These are phyloP conservation scores for Endotricha flammealis DNA, from an alignment of 2,888 invertebrate species.

Conservation along the genomic window DNA sequence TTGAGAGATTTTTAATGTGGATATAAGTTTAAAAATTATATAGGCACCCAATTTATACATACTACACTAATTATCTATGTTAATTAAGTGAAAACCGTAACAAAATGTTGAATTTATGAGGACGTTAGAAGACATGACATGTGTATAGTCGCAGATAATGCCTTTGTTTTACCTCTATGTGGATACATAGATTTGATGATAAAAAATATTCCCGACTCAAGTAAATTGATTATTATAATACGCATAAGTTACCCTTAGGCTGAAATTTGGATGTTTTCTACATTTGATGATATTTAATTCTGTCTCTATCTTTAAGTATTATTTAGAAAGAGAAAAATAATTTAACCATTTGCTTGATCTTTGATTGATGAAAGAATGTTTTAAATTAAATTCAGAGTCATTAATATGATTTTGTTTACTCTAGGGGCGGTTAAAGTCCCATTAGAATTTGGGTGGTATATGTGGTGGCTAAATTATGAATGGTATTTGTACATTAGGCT, in stretches of 20 bases:
- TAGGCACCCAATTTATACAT: too few species aligned
- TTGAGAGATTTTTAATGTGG: too few species aligned
- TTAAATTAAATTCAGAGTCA: constrained; percentile 49
- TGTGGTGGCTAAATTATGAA: constrained; percentile 6
- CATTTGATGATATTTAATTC: constrained; percentile 18
- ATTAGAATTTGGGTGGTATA: constrained; percentile 16
- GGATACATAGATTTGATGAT: too few species aligned
- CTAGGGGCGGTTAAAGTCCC: constrained; percentile 28
- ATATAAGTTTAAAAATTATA: too few species aligned
- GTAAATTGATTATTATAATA: constrained; percentile 49
- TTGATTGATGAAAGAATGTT: constrained; percentile 56
- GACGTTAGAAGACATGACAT: too few species aligned
- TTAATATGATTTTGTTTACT: constrained; percentile 46
- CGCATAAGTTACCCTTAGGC: constrained; percentile 33
- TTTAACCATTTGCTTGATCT: constrained; percentile 19
- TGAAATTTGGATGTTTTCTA: constrained; percentile 32
- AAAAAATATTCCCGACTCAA: too few species aligned
- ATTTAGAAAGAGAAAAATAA: constrained; percentile 14
- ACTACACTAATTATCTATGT: too few species aligned
- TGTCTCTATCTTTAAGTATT: neutral
- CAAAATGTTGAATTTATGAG: too few species aligned
- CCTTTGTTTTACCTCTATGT: too few species aligned
- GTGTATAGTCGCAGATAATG: too few species aligned
- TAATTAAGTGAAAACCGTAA: too few species aligned
- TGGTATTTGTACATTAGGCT: too few species aligned